Conservation (phyloP, 2,888 invertebrate genomes). For the Plemyria rubiginata region DNA sequence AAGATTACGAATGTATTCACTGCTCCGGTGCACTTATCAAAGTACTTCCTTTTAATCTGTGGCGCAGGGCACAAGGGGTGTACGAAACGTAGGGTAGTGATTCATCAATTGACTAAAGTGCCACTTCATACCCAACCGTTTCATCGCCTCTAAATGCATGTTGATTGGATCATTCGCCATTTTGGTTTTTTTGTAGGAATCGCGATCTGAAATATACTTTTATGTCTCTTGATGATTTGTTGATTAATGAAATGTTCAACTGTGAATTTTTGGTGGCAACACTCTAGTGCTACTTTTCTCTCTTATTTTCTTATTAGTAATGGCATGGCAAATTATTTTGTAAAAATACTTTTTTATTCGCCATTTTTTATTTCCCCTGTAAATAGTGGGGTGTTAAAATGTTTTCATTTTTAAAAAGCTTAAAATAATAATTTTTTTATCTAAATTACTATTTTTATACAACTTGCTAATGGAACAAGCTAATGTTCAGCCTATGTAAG, state of each 20-base stretch:
- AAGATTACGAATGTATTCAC: conserved; percentile 4
- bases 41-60: conserved; percentile 24
- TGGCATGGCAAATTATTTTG: no score
- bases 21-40: conserved; percentile 16
- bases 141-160: conserved; percentile 40
- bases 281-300: no score
- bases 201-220: not conserved
- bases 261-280: no score
- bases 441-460: no score
- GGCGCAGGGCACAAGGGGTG: conserved; percentile 18
- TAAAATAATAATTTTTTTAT: no score
- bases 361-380: no score
- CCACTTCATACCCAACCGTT: conserved; percentile 44
- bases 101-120: conserved; percentile 46
- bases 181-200: conserved; percentile 25
- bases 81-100: conserved; percentile 35
- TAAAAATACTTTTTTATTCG: no score
- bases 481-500: no score
- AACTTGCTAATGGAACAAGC: no score
- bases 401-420: no score
- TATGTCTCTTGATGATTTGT: not conserved
- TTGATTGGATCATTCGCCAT: conserved; percentile 42
- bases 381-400: no score
- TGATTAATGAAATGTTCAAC: not conserved
- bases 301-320: no score